Percentiles rank a stretch among this genome's conserved stretches.
phyloP scores from a whole-genome alignment of 2,888 invertebrate genomes.

The Agrotis clavis region DNA sequence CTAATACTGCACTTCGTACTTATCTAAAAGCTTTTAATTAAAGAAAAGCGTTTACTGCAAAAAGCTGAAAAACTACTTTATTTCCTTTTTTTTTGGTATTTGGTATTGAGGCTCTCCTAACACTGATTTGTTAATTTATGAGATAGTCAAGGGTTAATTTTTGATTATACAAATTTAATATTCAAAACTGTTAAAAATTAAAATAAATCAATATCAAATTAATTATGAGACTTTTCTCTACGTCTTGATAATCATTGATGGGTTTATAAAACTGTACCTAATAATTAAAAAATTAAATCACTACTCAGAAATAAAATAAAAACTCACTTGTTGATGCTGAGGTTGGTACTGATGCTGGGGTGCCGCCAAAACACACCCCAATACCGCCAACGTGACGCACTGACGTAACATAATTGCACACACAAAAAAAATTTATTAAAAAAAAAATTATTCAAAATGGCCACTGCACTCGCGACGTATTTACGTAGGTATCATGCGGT shows the following conservation, averaged over 20 bases:
- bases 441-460: conserved; percentile 68
- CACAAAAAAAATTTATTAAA: conserved; percentile 70
- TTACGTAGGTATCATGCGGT: conserved; percentile 80
- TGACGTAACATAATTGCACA: conserved; percentile 84
- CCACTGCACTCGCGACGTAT: conserved; percentile 82
- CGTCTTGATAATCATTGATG: too few relatives aligned
- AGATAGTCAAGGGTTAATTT: too few relatives aligned
- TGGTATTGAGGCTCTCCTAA: too few relatives aligned
- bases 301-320: neutral
- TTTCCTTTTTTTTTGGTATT: too few relatives aligned
- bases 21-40: too few relatives aligned
- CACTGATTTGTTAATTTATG: too few relatives aligned
- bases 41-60: neutral
- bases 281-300: neutral
- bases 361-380: conserved; percentile 82
- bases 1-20: too few relatives aligned
- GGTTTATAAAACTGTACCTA: neutral
- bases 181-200: too few relatives aligned
- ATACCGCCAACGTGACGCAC: conserved; percentile 82
- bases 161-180: too few relatives aligned
- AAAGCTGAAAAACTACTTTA: neutral
- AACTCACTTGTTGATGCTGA: conserved; percentile 85
- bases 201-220: too few relatives aligned
- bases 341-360: conserved; percentile 84
- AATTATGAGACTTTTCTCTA: too few relatives aligned